Evolutionary conservation across 2,113 vertebrate genomes (phyloP).

Genomic region (Tor tambroides): DNA sequence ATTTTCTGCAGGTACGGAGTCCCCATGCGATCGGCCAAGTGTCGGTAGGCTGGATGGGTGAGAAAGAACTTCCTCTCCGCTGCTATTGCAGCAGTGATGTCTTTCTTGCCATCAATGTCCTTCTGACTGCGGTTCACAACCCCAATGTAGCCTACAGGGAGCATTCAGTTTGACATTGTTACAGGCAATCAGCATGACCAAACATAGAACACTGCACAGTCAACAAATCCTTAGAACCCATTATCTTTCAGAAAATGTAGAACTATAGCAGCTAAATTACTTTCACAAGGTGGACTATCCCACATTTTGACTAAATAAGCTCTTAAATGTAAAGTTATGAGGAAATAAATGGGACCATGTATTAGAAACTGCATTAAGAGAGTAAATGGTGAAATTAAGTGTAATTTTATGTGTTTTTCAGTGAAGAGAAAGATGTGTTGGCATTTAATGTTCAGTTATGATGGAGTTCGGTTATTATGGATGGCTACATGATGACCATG

Average conservation of each 20-base stretch:
- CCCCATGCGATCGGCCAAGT: conserved; percentile 95
- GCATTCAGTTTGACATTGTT: neutral
- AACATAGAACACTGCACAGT: neutral
- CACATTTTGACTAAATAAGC: neutral
- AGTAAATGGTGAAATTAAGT: neutral
- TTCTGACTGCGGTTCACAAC: conserved; percentile 96
- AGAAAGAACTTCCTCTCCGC: conserved; percentile 96
- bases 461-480: neutral
- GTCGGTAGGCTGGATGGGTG: conserved; percentile 89
- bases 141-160: conserved; percentile 85
- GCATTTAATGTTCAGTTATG: neutral
- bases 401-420: neutral
- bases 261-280: neutral
- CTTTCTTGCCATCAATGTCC: conserved; percentile 95
- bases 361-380: neutral
- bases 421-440: neutral
- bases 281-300: neutral
- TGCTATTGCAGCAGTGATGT: conserved; percentile 88
- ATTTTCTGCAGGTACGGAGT: conserved; percentile 90
- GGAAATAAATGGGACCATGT: neutral
- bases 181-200: neutral
- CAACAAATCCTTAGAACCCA: too few relatives aligned
- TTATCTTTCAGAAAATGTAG: neutral
- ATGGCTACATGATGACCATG: too few relatives aligned
- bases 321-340: neutral